Conservation (phyloP, 2,888 invertebrate genomes). For the Cryptophagus acutangulus region DNA sequence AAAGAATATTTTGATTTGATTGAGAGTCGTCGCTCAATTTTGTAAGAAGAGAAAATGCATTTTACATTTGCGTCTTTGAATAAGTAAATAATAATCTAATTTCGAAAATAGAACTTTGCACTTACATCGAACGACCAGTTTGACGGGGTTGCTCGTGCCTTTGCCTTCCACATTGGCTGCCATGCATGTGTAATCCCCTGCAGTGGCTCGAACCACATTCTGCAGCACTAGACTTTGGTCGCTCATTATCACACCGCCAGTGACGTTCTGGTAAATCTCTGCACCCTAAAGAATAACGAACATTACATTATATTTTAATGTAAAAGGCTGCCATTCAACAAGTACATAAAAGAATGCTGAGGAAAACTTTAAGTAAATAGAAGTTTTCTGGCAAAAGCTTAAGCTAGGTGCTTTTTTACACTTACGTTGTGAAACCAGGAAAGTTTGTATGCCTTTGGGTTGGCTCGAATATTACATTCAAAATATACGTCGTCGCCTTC, state of each 20-base stretch:
- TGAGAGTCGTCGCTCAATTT: not conserved
- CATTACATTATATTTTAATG: too few relatives aligned
- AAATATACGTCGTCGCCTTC: constrained; percentile 88
- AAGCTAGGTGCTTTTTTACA: constrained; percentile 34
- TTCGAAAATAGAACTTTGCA: constrained; percentile 32
- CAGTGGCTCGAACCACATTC: constrained; percentile 73
- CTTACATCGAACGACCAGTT: constrained; percentile 67
- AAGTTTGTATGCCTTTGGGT: constrained; percentile 78
- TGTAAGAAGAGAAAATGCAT: not conserved
- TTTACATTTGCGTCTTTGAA: constrained; percentile 1
- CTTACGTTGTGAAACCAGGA: constrained; percentile 87
- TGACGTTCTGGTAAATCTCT: constrained; percentile 78
- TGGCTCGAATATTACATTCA: constrained; percentile 78
- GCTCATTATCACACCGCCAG: constrained; percentile 76
- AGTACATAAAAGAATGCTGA: constrained; percentile 16
- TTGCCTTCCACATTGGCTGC: constrained; percentile 83
- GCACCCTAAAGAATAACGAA: constrained; percentile 55
- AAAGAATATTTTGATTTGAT: not conserved
- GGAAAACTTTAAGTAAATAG: constrained; percentile 14
- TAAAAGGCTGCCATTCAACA: constrained; percentile 15
- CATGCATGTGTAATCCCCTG: constrained; percentile 83
- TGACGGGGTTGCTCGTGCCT: constrained; percentile 68
- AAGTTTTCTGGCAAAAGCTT: constrained; percentile 3
- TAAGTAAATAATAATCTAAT: constrained; percentile 19
- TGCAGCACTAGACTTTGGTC: constrained; percentile 83